A percentile compares a stretch with the other conserved stretches of the same genome.
Evolutionary conservation across 2,888 invertebrate genomes (phyloP).

Genomic region (Urechis unicinctus): DNA sequence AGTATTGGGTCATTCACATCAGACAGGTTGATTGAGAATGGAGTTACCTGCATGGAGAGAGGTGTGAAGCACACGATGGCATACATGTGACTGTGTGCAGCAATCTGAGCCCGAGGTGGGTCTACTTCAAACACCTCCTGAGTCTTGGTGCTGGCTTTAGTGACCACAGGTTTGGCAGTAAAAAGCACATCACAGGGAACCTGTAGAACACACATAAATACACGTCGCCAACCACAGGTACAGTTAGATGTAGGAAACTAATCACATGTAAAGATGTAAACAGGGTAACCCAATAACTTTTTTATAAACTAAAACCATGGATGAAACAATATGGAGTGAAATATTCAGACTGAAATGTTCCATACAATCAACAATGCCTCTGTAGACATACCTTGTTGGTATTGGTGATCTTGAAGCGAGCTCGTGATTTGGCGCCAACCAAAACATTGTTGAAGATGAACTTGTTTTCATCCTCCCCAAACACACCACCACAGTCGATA

Average conservation of each 20-base stretch:
- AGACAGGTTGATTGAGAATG: background rate
- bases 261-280: too few species aligned
- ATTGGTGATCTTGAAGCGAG: slow-evolving; percentile 49
- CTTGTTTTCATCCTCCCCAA: slow-evolving; percentile 47
- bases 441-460: slow-evolving; percentile 51
- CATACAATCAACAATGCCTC: background rate
- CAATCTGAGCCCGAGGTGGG: slow-evolving; percentile 42
- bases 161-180: slow-evolving; percentile 33
- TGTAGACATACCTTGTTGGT: slow-evolving; percentile 35
- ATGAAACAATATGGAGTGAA: background rate
- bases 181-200: slow-evolving; percentile 48
- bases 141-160: slow-evolving; percentile 27
- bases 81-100: slow-evolving; percentile 45
- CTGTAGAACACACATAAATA: too few species aligned
- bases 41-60: slow-evolving; percentile 45
- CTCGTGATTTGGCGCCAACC: slow-evolving; percentile 45
- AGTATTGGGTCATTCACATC: background rate
- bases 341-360: background rate
- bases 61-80: slow-evolving; percentile 49
- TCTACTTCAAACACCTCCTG: slow-evolving; percentile 49
- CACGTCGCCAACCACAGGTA: too few species aligned
- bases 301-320: too few species aligned
- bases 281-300: too few species aligned
- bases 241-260: too few species aligned
- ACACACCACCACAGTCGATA: slow-evolving; percentile 43